Conservation (phyloP, 2,113 vertebrate species). For the Corythaeola cristata region DNA sequence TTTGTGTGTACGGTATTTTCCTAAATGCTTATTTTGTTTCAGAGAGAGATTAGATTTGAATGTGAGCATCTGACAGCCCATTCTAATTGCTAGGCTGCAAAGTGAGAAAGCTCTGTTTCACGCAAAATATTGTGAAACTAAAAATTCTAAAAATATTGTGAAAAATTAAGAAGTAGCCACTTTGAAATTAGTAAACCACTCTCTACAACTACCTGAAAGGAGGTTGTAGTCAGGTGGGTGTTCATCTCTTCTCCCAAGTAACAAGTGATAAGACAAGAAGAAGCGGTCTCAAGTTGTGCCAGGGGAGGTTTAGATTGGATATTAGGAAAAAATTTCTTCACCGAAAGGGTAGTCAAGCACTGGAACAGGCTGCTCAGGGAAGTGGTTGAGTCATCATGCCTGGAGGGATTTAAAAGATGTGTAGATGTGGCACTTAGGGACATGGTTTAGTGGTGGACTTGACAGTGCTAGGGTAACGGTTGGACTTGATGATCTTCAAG, state of each 20-base stretch:
- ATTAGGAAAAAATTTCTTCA: neutral
- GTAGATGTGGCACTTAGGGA: neutral
- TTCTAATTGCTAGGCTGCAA: neutral
- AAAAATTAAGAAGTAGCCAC: neutral
- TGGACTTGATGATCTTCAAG: neutral
- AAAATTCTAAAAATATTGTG: neutral
- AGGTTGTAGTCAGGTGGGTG: rapidly evolving
- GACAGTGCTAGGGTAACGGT: rapidly evolving
- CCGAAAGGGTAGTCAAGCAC: neutral
- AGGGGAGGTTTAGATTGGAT: neutral
- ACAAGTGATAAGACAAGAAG: rapidly evolving
- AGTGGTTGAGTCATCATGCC: neutral
- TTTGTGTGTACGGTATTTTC: neutral
- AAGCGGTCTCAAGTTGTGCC: rapidly evolving
- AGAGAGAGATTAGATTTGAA: neutral
- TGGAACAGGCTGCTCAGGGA: neutral
- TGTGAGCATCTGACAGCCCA: neutral
- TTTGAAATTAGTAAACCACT: neutral
- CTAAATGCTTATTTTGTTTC: neutral
- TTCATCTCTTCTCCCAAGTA: neutral
- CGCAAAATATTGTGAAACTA: neutral
- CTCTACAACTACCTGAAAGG: neutral
- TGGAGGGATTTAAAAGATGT: neutral
- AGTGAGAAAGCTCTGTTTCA: neutral
- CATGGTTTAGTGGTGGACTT: neutral